Evolutionary conservation across 2,888 invertebrate species (phyloP).

Genomic region (Octonoba sinensis): DNA sequence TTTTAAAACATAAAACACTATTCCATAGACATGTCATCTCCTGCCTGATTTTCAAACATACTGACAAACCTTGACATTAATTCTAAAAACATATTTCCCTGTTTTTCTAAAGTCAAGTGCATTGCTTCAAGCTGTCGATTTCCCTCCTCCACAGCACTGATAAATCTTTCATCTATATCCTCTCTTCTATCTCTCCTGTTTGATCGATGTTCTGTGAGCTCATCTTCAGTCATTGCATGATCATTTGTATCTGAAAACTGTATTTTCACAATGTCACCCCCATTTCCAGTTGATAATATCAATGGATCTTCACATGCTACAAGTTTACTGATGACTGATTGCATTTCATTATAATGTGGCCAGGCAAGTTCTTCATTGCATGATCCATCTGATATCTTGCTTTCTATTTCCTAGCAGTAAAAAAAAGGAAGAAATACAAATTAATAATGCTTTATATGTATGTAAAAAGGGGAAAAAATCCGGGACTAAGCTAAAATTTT

Average conservation of each 20-base stretch:
- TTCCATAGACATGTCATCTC: constrained; percentile 9
- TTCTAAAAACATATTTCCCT: constrained; percentile 5
- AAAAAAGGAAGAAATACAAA: neutral
- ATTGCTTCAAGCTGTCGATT: constrained; percentile 9
- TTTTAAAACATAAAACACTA: neutral
- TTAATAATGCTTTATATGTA: no score
- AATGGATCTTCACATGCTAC: neutral
- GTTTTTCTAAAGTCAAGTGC: constrained; percentile 7
- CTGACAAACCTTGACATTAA: constrained; percentile 5
- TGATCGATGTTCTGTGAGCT: neutral
- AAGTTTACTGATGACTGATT: constrained; percentile 3
- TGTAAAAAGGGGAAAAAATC: no score
- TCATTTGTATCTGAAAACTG: constrained; percentile 9
- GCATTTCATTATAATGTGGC: constrained; percentile 22
- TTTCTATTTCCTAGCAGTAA: constrained; percentile 2
- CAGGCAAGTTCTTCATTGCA: constrained; percentile 11
- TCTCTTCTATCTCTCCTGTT: constrained; percentile 1
- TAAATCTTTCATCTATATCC: constrained; percentile 9
- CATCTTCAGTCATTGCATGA: neutral
- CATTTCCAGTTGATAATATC: constrained; percentile 6
- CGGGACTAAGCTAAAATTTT: no score
- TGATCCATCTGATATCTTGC: constrained; percentile 1
- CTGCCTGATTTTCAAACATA: neutral
- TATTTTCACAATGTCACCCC: neutral
- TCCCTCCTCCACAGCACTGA: constrained; percentile 13